Conservation (phyloP, 1,140 invertebrate genomes). For the Streblospio benedicti region DNA sequence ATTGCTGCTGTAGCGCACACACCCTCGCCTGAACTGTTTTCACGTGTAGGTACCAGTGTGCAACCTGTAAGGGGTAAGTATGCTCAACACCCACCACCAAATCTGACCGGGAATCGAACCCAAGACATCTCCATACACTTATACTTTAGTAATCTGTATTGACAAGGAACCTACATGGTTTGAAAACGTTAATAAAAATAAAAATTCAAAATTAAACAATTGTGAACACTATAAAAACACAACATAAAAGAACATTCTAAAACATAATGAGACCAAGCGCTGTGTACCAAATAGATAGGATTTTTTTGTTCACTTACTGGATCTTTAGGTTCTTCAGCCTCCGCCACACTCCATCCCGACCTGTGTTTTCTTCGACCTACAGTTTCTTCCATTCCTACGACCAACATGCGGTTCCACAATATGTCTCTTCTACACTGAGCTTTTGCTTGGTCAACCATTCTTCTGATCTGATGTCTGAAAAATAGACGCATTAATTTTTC, state of each 20-base stretch:
- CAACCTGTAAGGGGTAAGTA: too few species aligned
- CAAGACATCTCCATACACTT: background rate
- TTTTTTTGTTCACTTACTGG: conserved; percentile 2
- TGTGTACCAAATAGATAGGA: too few species aligned
- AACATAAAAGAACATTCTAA: background rate
- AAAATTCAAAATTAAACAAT: background rate
- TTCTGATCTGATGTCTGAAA: conserved; percentile 50
- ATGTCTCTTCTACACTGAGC: conserved; percentile 63
- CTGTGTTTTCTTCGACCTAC: conserved; percentile 25
- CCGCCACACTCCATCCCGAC: too few species aligned
- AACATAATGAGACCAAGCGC: background rate
- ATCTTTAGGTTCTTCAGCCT: conserved; percentile 15
- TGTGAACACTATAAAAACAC: background rate
- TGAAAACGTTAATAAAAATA: background rate
- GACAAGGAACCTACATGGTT: too few species aligned
- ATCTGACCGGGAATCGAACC: too few species aligned
- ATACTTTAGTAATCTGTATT: background rate
- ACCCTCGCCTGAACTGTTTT: too few species aligned
- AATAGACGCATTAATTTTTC: background rate
- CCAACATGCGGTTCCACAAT: conserved; percentile 62
- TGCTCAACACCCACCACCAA: too few species aligned
- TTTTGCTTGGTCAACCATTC: conserved; percentile 59
- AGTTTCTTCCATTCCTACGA: conserved; percentile 37
- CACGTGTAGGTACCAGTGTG: background rate
- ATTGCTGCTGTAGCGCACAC: too few species aligned